Evolutionary conservation across 1,140 invertebrate species (phyloP), one percentile per base, ranked within the genome.

Genomic region (Sycophila sp.): DNA sequence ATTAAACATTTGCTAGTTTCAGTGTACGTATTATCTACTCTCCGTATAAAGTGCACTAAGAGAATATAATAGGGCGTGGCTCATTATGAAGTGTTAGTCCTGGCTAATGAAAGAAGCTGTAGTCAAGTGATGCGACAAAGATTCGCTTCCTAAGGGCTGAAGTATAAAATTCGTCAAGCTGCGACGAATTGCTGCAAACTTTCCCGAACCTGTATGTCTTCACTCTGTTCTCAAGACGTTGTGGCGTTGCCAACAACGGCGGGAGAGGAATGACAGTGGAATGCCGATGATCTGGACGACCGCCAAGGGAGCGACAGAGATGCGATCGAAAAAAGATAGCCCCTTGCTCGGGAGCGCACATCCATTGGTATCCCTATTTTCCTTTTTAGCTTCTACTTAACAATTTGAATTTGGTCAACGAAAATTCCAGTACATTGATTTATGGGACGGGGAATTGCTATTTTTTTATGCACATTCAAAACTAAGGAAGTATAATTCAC

Each of bases 281-380:
- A 56, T 32, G 47, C 45, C 24, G 11, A 51, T 32, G 13, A 49
- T 67, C 38, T 67, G 64, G 64, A 45, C 47, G 53, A 26, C 22
- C 4, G 64, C 40, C 64, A 67, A 67, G 38, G 24, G 5, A n/a
- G n/a, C n/a, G n/a, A n/a, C n/a, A n/a, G n/a, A 30, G 32, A 15
- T 47, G 38, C 8, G 30, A 67, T 58, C 55, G 40, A 58, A 58
- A 66, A 67, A 58, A 67, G 53, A 58, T 24, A 19, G 47, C 36
- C 47, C 26, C 38, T 40, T 2, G 38, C n/a, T n/a, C n/a, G n/a
- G n/a, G n/a, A n/a, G n/a, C n/a, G n/a, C n/a, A n/a, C n/a, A n/a
- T n/a, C n/a, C n/a, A n/a, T n/a, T n/a, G n/a, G n/a, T n/a, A n/a
- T n/a, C n/a, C n/a, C n/a, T n/a, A n/a, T n/a, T n/a, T n/a, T n/a